Base-by-base conservation (phyloP, 2,888 invertebrate genomes). In the Limnephilus auricula region DNA sequence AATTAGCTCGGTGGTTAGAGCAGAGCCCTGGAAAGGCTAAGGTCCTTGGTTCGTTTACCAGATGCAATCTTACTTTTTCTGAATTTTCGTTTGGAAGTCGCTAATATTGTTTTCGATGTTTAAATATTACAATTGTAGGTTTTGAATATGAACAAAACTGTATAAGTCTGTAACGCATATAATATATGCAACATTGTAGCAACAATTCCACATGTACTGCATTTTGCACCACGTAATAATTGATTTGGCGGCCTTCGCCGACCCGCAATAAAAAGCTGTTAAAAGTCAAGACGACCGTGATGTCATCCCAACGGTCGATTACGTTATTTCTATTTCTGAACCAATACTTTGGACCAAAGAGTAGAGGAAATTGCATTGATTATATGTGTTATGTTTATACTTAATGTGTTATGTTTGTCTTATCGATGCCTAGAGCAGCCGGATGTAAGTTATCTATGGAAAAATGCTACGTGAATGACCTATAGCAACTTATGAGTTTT, bases 281-380 rank as follows among this genome's bases (percentile, higher is more conserved):
- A 82, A 82, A 82, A 82, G 34, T 32, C 82, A 82, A 32, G 82
- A 82, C 80, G 32, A 82, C 6, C 80, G 82, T 82, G 82, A 82
- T 37, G 82, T 82, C 82, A 82, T 32, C 82, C 34, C 2, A 18
- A 9, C 65, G 65, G 82, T 2, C 82, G 82, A 82, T 82, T 82
- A 82, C 82, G 82, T 82, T 82, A 82, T 82, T 34, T 37, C 82
- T 82, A 82, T 82, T 82, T 82, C 34, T 82, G 82, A 82, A n/a
- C 18, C 34, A 34, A 82, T 82, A 82, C 82, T 32, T 18, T 10
- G 32, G 37, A 32, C 82, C 25, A 6, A 5, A 1, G n/a, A 65
- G 25, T 6, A 65, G 9, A 25, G 65, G 9, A 65, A 65, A 65
- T n/a, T 9, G 65, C 65, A 65, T 65, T 65, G 65, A 65, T 65